Base-by-base conservation (phyloP, 2,113 vertebrate genomes). In the Apteryx owenii region DNA sequence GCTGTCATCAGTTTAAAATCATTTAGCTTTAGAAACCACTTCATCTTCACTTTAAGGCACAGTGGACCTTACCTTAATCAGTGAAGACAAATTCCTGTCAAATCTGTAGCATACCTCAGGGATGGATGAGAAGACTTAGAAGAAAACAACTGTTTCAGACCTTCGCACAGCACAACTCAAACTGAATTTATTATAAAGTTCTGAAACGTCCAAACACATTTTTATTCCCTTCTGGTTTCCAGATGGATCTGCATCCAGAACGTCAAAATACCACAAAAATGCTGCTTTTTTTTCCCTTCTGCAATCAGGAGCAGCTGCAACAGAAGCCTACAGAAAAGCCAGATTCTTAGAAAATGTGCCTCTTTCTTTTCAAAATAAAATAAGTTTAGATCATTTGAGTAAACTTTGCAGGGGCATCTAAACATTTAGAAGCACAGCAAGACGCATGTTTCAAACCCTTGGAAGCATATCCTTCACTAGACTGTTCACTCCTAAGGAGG, bases 181-280 rank as follows among this genome's bases (percentile, higher is more conserved):
- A 68, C 25, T 71, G 85, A 36, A 93, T 88, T 95, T 90, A 78
- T 86, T 36, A 56, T 70, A 44, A 92, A 84, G 48, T 81, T 92
- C 62, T 85, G 85, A 93, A 82, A 78, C 22, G 9, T 86, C 61
- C 76, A 86, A 91, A 89, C 15, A 76, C 21, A 70, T 95, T 95
- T 60, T 95, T 93, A 94, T 46, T 88, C 48, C 61, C 38, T 82
- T 91, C 79, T 94, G 68, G 14, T 85, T 95, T 94, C 94, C 91
- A 94, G 89, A 89, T 42, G 53, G 46, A 4, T 92, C 79, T 84
- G n/a, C 29, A 88, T 61, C 69, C 82, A 93, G 71, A 91, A n/a
- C 54, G 69, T 53, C 65, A 93, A 84, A 95, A 91, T 66, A 89
- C 94, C 91, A 94, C 94, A 95, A 93, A 94, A 95, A 96, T 88